Conservation (phyloP, 2,888 invertebrate species). For the Calameuta pallipes region DNA sequence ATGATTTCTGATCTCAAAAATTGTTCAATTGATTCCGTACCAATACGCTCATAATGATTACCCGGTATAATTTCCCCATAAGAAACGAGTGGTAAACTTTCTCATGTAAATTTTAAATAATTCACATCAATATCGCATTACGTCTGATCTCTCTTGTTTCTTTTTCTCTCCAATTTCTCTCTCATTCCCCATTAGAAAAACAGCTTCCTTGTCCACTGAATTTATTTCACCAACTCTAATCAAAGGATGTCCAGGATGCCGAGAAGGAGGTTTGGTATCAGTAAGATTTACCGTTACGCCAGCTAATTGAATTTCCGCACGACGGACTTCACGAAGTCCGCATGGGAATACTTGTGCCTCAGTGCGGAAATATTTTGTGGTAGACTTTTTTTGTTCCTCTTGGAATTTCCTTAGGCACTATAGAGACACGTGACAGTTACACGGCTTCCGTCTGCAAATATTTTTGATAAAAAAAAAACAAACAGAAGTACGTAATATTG, state of each 20-base stretch:
- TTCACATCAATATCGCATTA: background rate
- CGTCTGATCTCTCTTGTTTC: background rate
- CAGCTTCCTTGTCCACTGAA: background rate
- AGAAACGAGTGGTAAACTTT: background rate
- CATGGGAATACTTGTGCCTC: background rate
- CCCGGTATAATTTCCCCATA: background rate
- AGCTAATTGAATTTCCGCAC: conserved; percentile 41
- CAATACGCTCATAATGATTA: background rate
- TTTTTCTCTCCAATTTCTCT: background rate
- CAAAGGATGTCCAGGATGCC: background rate
- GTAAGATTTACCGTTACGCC: conserved; percentile 35
- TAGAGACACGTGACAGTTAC: background rate
- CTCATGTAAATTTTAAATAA: background rate
- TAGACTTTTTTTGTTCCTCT: background rate
- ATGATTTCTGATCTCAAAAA: background rate
- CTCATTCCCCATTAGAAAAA: background rate
- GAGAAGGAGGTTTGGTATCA: conserved; percentile 4
- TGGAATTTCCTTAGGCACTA: background rate
- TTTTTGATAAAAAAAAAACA: background rate
- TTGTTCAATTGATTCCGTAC: background rate
- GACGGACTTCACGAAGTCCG: conserved; percentile 34
- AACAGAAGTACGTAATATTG: background rate
- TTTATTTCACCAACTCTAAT: background rate
- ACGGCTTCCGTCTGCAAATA: background rate
- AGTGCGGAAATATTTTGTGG: background rate